Conservation (phyloP, 2,888 invertebrate species). For the Rhamnusium bicolor region DNA sequence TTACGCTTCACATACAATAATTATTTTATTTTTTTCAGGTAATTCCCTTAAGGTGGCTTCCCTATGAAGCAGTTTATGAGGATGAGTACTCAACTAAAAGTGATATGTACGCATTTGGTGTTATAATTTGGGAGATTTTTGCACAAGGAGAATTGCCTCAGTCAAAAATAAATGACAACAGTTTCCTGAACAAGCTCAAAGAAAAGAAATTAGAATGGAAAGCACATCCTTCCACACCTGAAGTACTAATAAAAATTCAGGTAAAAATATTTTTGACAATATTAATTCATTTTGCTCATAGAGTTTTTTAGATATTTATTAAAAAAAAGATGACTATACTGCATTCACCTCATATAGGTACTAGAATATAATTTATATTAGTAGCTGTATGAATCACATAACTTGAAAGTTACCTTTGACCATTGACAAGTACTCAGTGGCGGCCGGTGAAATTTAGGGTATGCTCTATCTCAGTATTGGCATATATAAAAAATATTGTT, state of each 20-base stretch:
- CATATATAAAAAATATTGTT: too few species aligned
- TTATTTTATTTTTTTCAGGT: constrained; percentile 72
- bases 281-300: too few species aligned
- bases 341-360: too few species aligned
- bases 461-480: too few species aligned
- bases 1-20: neutral
- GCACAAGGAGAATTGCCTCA: constrained; percentile 85
- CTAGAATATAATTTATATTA: too few species aligned
- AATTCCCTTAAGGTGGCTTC: constrained; percentile 92
- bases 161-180: constrained; percentile 83
- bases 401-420: too few species aligned
- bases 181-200: constrained; percentile 79
- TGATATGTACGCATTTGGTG: constrained; percentile 93
- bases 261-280: constrained; percentile 61
- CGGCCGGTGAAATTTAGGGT: too few species aligned
- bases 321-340: too few species aligned
- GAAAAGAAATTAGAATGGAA: constrained; percentile 80
- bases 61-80: constrained; percentile 90
- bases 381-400: too few species aligned
- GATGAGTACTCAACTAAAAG: constrained; percentile 94
- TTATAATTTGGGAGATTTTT: constrained; percentile 92
- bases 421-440: too few species aligned
- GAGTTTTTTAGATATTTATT: too few species aligned
- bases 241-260: constrained; percentile 75
- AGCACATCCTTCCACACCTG: constrained; percentile 78